phyloP scores from a whole-genome alignment of 1,140 invertebrate species.

The Eupristina koningsbergeri region DNA sequence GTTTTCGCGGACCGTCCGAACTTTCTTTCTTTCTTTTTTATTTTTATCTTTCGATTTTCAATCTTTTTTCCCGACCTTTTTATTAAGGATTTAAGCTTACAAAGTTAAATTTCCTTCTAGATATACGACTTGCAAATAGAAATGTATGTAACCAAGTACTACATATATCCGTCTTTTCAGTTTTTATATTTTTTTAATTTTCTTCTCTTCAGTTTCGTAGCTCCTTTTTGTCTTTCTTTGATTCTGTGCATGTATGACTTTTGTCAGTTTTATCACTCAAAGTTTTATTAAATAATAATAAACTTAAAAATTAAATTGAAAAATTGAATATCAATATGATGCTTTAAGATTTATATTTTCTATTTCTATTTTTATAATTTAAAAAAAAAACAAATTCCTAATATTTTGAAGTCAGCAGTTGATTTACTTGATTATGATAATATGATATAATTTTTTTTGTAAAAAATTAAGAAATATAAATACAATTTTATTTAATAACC shows the following conservation, averaged over 20 bases:
- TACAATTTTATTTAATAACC: too few species aligned
- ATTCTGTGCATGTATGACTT: neutral
- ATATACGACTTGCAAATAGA: neutral
- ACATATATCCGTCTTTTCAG: neutral
- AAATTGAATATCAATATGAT: too few species aligned
- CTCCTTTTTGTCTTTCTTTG: conserved; percentile 12
- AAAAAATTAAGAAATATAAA: too few species aligned
- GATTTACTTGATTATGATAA: too few species aligned
- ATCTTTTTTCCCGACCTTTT: conserved; percentile 7
- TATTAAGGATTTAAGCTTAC: conserved; percentile 15
- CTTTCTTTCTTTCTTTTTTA: conserved; percentile 23
- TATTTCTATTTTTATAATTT: neutral
- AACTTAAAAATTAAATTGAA: too few species aligned
- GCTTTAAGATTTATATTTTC: neutral
- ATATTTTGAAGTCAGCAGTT: too few species aligned
- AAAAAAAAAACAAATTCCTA: too few species aligned
- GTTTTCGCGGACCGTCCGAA: neutral
- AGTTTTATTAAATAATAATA: too few species aligned
- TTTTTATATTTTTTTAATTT: neutral
- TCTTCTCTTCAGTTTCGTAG: neutral
- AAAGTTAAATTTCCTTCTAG: neutral
- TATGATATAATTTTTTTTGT: too few species aligned
- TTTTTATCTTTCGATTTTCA: neutral
- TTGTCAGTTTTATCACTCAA: too few species aligned
- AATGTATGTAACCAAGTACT: neutral